phyloP scores from a whole-genome alignment of 2,888 invertebrate species.

The Synanthedon tipuliformis region DNA sequence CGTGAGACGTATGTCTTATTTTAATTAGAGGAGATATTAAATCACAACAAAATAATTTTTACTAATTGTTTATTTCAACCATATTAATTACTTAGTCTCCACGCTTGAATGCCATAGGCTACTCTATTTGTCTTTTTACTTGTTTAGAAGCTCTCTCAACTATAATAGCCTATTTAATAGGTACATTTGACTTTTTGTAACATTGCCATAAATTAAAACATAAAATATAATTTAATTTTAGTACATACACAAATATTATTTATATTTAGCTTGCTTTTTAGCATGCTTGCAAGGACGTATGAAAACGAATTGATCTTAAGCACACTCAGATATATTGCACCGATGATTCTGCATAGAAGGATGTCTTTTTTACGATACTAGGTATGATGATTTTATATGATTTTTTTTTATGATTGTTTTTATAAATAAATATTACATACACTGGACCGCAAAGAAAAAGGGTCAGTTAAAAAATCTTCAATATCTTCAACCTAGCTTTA shows the following conservation, averaged over 20 bases:
- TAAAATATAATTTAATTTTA: too few relatives aligned
- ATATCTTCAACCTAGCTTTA: too few relatives aligned
- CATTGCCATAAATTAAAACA: background rate
- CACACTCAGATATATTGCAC: too few relatives aligned
- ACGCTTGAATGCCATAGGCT: constrained; percentile 16
- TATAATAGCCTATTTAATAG: background rate
- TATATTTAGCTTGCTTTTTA: too few relatives aligned
- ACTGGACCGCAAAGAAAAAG: too few relatives aligned
- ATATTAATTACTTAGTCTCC: constrained; percentile 33
- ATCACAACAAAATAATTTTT: constrained; percentile 20
- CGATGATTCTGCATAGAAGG: too few relatives aligned
- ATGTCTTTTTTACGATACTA: too few relatives aligned
- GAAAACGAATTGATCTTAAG: too few relatives aligned
- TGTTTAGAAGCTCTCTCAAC: background rate
- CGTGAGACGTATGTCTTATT: background rate
- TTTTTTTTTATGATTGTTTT: background rate
- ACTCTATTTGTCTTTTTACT: too few relatives aligned
- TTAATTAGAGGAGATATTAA: background rate
- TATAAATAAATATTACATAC: background rate
- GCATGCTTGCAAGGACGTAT: too few relatives aligned
- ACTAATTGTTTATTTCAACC: constrained; percentile 65
- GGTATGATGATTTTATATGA: background rate
- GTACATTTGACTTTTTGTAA: background rate
- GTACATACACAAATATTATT: too few relatives aligned
- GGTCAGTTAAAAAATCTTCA: too few relatives aligned